Evolutionary conservation across 2,888 invertebrate species (phyloP), one percentile per base, ranked within the genome.

Genomic region (Alentia gelatinosa): DNA sequence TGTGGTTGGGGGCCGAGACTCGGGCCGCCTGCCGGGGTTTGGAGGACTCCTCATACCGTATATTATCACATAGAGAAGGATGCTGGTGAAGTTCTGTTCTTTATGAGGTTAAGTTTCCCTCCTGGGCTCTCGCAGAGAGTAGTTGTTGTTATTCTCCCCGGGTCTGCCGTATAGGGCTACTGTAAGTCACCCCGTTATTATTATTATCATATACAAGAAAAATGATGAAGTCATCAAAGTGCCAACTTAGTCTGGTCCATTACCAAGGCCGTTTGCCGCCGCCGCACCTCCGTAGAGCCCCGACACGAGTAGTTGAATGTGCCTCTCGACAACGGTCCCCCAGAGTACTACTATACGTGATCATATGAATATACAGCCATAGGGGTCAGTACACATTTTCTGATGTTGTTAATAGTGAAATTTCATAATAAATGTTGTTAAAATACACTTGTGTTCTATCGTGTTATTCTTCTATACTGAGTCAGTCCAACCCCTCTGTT

Each of bases 341-440:
- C 26, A 74, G 15, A n/a, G 40, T 42, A 75, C n/a, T 75, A 75
- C 75, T 26, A 75, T 9, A 68, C 15, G 30, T 68, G 1, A 68
- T 79, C 15, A 79, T 23, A 86, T 47, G 5, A 26, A 47, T 47
- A 86, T 86, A 86, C 86, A 86, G 42, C 50, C 26, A 86, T 86
- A 86, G 86, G 35, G 42, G 47, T 42, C 50, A 86, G 42, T 42
- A 47, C 26, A 42, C 86, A 86, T 86, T 86, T 86, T 86, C 86
- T 86, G 86, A 86, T 50, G 86, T 86, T 86, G 86, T 86, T 86
- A 42, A 86, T 47, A 86, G 86, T 86, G 86, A 86, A 42, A 15
- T 86, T 86, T 86, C 47, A 86, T 86, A 86, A 86, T 86, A 86
- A 86, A 86, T 86, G 86, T 86, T 86, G 86, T 86, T 86, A 86